phyloP scores from a whole-genome alignment of 2,888 invertebrate genomes.

The Lumbricus terrestris region DNA sequence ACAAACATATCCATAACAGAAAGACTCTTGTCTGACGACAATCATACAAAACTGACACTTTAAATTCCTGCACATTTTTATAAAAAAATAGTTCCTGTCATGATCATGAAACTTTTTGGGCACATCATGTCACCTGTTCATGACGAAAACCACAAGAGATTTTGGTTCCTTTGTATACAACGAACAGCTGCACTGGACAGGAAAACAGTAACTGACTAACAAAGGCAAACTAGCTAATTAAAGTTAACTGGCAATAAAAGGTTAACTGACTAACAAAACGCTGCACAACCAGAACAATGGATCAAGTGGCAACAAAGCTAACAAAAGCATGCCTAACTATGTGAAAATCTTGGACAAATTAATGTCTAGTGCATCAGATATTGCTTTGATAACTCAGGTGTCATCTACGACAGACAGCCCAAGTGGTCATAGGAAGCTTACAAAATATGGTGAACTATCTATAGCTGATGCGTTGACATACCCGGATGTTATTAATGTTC shows the following conservation, averaged over 20 bases:
- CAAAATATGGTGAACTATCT: not conserved
- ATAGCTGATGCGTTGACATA: slow-evolving; percentile 61
- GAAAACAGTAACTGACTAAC: too few species aligned
- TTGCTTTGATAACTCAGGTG: not conserved
- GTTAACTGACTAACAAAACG: not conserved
- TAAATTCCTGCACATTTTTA: not conserved
- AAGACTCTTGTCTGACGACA: not conserved
- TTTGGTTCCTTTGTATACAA: too few species aligned
- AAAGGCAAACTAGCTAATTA: too few species aligned
- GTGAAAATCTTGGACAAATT: not conserved
- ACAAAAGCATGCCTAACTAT: not conserved
- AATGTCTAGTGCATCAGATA: not conserved
- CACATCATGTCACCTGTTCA: not conserved
- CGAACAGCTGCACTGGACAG: too few species aligned
- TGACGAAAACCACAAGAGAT: not conserved
- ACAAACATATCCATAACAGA: not conserved
- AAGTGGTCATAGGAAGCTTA: not conserved
- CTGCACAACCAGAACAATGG: not conserved
- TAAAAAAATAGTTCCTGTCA: not conserved
- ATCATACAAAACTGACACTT: not conserved
- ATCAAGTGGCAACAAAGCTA: not conserved
- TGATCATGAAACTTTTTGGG: not conserved
- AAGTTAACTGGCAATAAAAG: not conserved
- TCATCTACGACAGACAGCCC: not conserved
- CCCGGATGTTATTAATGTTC: slow-evolving; percentile 91